Percentiles rank a stretch among this genome's conserved stretches.
Evolutionary conservation across 2,113 vertebrate genomes (phyloP).

Genomic region (Phasianus colchicus): DNA sequence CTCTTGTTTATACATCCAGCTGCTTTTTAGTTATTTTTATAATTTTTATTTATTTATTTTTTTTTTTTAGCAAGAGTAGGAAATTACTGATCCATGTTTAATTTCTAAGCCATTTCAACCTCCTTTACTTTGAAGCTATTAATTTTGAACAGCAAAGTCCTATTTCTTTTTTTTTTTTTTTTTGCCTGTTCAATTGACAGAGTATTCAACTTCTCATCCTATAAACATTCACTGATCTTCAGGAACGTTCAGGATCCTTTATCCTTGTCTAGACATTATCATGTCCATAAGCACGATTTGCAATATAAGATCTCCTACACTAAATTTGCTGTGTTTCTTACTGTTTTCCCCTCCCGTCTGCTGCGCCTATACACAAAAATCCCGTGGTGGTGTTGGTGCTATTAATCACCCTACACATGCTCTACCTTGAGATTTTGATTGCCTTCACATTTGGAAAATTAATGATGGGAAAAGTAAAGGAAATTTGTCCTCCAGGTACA

Average conservation of each 20-base stretch:
- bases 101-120: not conserved
- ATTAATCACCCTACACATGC: not conserved
- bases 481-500: conserved; percentile 53
- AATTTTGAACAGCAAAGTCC: not conserved
- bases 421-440: not conserved
- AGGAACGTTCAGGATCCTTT: not conserved
- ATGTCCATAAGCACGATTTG: not conserved
- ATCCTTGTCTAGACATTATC: not conserved
- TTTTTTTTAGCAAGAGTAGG: not conserved
- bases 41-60: not conserved
- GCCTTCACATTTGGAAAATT: not conserved
- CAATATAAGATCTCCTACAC: not conserved
- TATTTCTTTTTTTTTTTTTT: not conserved
- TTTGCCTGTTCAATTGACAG: not conserved
- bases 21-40: not conserved
- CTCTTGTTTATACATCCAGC: not conserved
- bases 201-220: not conserved
- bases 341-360: not conserved
- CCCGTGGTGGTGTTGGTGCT: not conserved
- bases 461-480: not conserved
- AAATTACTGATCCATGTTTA: not conserved
- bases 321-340: not conserved
- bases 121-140: not conserved
- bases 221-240: not conserved
- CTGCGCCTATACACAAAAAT: not conserved